Percentiles rank a stretch among this genome's conserved stretches.
Conservation (phyloP, 30 jellyfish, hydroid and myxozoan genomes). For the Calvadosia cruxmelitensis region DNA sequence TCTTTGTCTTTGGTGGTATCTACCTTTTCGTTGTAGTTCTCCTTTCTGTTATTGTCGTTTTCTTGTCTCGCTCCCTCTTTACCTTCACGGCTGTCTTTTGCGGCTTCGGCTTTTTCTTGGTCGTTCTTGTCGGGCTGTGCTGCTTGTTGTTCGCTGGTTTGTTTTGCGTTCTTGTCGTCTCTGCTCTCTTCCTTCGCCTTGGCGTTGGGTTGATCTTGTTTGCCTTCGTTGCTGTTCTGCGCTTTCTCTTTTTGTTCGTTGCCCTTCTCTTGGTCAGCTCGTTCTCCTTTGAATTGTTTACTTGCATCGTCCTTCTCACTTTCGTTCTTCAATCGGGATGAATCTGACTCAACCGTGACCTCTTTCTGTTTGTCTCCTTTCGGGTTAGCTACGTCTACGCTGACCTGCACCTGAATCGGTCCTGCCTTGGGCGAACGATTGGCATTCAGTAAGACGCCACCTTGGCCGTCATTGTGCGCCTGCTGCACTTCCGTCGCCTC, state of each 20-base stretch:
- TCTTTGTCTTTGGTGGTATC: conserved; percentile 2
- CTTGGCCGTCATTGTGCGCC: neutral
- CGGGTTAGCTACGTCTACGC: neutral
- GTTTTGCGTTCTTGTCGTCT: neutral
- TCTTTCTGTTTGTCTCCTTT: conserved; percentile 1
- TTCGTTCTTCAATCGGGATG: neutral
- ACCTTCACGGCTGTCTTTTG: conserved; percentile 1
- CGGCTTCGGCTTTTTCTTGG: neutral
- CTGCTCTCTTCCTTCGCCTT: neutral
- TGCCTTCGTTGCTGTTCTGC: neutral
- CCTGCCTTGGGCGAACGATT: neutral
- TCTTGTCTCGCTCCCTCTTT: conserved; percentile 3
- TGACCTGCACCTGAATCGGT: neutral
- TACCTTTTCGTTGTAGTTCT: conserved; percentile 2
- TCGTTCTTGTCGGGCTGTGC: neutral
- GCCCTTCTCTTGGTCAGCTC: neutral
- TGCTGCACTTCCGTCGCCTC: neutral
- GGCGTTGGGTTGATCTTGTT: neutral
- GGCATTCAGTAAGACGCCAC: neutral
- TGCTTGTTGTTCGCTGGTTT: conserved; percentile 10
- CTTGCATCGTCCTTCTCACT: neutral
- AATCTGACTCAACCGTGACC: neutral
- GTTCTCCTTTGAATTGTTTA: neutral
- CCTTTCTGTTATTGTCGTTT: neutral
- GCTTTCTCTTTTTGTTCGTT: neutral